A percentile compares a stretch with the other conserved stretches of the same genome.
Evolutionary conservation across 1,140 invertebrate genomes (phyloP).

Genomic region (Cotesia glomerata): DNA sequence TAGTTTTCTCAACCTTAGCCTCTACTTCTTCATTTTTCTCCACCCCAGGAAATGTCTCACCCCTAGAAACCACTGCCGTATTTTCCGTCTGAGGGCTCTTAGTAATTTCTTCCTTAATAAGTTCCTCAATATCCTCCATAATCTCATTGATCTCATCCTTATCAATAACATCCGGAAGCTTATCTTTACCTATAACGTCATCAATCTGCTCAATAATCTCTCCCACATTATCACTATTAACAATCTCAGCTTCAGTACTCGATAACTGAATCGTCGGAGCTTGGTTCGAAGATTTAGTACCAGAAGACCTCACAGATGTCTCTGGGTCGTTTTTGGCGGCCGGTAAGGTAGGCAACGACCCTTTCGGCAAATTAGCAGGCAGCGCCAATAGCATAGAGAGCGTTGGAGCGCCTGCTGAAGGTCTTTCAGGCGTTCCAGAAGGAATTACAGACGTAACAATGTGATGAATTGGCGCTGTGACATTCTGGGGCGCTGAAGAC

Average conservation of each 20-base stretch:
- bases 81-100: conserved; percentile 47
- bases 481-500: conserved; percentile 42
- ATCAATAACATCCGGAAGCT: conserved; percentile 56
- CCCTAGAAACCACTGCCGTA: conserved; percentile 27
- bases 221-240: conserved; percentile 45
- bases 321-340: conserved; percentile 8
- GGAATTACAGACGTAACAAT: conserved; percentile 54
- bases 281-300: background rate
- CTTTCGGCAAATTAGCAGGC: conserved; percentile 50
- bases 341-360: conserved; percentile 44
- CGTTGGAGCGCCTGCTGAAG: conserved; percentile 70
- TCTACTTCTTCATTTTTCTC: conserved; percentile 38
- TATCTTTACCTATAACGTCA: conserved; percentile 59
- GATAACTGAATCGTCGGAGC: background rate
- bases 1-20: conserved; percentile 40
- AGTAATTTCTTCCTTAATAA: conserved; percentile 61
- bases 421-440: conserved; percentile 62
- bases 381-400: conserved; percentile 71
- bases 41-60: conserved; percentile 38
- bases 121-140: conserved; percentile 60
- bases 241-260: conserved; percentile 19
- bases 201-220: conserved; percentile 59
- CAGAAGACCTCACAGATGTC: background rate
- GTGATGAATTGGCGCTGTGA: conserved; percentile 59
- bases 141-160: conserved; percentile 63